Evolutionary conservation across 2,113 vertebrate species (phyloP).

Genomic region (Neoarius graeffei): DNA sequence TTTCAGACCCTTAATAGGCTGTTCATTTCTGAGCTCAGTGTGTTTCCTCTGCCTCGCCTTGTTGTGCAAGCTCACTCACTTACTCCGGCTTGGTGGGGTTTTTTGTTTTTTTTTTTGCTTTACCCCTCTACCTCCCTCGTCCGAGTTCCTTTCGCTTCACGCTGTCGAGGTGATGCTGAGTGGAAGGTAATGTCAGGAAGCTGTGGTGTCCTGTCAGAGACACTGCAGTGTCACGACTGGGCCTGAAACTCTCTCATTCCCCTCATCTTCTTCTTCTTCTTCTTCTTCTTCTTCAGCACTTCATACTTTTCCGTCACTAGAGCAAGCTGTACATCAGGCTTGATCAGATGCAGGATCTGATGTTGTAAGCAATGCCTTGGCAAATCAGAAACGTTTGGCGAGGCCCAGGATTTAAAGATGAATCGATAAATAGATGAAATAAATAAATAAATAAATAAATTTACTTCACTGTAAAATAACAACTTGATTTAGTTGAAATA

Average conservation of each 20-base stretch:
- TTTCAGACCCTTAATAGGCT: slow-evolving; percentile 89
- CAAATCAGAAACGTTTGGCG: not conserved
- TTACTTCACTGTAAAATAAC: not conserved
- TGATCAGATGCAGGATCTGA: not conserved
- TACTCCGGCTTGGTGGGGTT: not conserved
- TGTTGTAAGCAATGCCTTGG: no score
- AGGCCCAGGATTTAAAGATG: not conserved
- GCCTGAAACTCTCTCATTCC: not conserved
- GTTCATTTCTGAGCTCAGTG: slow-evolving; percentile 77
- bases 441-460: not conserved
- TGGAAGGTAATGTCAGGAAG: slow-evolving; percentile 52
- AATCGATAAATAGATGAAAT: not conserved
- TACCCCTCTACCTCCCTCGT: not conserved
- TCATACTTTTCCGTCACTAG: not conserved
- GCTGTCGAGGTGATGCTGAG: slow-evolving; percentile 61
- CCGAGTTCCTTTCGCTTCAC: not conserved
- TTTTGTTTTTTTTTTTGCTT: slow-evolving; percentile 26
- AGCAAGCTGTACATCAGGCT: not conserved
- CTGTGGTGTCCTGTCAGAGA: slow-evolving; percentile 51
- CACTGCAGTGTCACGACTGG: not conserved
- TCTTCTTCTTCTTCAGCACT: not conserved
- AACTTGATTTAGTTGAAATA: not conserved
- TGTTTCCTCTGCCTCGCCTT: slow-evolving; percentile 63
- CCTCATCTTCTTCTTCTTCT: not conserved
- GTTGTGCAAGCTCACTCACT: slow-evolving; percentile 44